phyloP scores from a whole-genome alignment of 2,888 invertebrate species.

The Stenoptilia bipunctidactyla region DNA sequence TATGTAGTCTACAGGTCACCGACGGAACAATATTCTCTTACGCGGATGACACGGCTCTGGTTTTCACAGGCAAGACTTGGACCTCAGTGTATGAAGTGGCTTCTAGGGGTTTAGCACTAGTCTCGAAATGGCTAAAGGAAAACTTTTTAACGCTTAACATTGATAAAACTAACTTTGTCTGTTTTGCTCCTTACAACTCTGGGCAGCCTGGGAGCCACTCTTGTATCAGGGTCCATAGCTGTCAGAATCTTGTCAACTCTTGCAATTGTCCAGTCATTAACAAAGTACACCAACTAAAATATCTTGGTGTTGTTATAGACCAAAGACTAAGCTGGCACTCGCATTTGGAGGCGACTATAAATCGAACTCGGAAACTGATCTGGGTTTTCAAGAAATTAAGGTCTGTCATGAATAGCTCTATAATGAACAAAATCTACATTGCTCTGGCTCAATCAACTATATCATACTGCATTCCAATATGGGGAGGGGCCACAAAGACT shows the following conservation, averaged over 20 bases:
- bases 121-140: conserved; percentile 2
- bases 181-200: conserved; percentile 1
- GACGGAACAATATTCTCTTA: conserved; percentile 8
- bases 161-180: conserved; percentile 7
- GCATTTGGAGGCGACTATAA: conserved; percentile 3
- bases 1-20: conserved; percentile 5
- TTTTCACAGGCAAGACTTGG: conserved; percentile 9
- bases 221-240: conserved; percentile 7
- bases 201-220: conserved; percentile 6
- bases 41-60: conserved; percentile 9
- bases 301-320: conserved; percentile 6
- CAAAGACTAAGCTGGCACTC: conserved; percentile 5
- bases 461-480: neutral
- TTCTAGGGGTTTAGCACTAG: neutral
- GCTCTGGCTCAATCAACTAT: neutral
- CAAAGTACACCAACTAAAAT: conserved; percentile 1
- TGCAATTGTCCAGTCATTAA: conserved; percentile 4
- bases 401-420: neutral
- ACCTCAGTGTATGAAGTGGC: neutral
- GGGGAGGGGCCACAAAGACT: too few relatives aligned
- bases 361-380: neutral
- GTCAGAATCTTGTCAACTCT: neutral
- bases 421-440: neutral
- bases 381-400: neutral
- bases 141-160: conserved; percentile 7